Percentiles rank a stretch among this genome's conserved stretches.
Conservation (phyloP, 2,797 vertebrate genomes). For the Percopsis omiscomaycus region DNA sequence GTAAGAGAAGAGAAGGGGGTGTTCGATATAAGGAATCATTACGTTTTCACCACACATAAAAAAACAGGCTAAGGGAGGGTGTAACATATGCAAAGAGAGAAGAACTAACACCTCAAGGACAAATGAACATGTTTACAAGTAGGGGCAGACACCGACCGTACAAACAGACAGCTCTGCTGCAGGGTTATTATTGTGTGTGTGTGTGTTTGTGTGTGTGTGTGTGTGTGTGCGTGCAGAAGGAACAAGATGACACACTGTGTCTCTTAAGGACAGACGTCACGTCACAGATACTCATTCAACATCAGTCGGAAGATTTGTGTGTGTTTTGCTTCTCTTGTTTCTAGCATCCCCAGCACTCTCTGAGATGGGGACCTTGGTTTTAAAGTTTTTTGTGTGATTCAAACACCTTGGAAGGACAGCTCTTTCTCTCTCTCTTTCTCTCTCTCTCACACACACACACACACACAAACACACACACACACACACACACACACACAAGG, state of each 20-base stretch:
- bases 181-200: too few species aligned
- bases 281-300: too few species aligned
- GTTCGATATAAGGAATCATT: constrained; percentile 25
- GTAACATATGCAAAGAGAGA: constrained; percentile 8
- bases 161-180: constrained; percentile 31
- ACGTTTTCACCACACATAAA: constrained; percentile 15
- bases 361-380: too few species aligned
- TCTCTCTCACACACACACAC: background rate
- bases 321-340: too few species aligned
- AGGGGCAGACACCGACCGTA: constrained; percentile 15
- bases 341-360: too few species aligned
- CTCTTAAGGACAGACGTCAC: too few species aligned
- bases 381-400: background rate
- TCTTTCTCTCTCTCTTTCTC: background rate
- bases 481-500: constrained; percentile 1
- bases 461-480: background rate
- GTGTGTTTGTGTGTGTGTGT: too few species aligned
- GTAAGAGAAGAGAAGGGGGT: background rate
- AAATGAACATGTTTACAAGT: constrained; percentile 29
- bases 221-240: too few species aligned
- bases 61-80: constrained; percentile 1
- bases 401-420: background rate
- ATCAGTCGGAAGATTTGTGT: too few species aligned
- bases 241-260: too few species aligned
- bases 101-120: constrained; percentile 27